phyloP scores from a whole-genome alignment of 1,140 invertebrate species.

The Homalodisca vitripennis region DNA sequence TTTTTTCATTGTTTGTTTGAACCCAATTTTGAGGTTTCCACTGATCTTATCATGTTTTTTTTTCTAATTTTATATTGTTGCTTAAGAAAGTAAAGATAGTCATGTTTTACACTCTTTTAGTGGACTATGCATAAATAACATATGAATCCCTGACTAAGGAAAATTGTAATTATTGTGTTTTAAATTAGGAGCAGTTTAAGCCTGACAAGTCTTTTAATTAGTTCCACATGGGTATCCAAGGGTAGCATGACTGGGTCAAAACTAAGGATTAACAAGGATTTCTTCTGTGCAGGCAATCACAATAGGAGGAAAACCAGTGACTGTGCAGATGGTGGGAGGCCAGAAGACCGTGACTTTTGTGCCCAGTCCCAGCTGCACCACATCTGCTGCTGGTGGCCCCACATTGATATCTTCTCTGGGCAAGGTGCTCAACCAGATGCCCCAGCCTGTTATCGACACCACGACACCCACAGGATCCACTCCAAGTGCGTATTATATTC shows the following conservation, averaged over 20 bases:
- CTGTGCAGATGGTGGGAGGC: slow-evolving; percentile 40
- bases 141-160: background rate
- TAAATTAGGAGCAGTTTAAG: too few relatives aligned
- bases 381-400: background rate
- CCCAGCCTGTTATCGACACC: background rate
- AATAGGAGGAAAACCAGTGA: slow-evolving; percentile 41
- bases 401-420: slow-evolving; percentile 33
- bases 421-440: slow-evolving; percentile 28
- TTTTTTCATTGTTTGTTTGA: too few relatives aligned
- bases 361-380: slow-evolving; percentile 16
- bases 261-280: too few relatives aligned
- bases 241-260: too few relatives aligned
- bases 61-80: too few relatives aligned
- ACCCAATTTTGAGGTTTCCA: too few relatives aligned
- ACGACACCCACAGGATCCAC: background rate
- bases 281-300: slow-evolving; percentile 37
- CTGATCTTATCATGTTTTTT: too few relatives aligned
- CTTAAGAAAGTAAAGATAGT: too few relatives aligned
- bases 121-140: too few relatives aligned
- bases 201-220: background rate
- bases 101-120: too few relatives aligned
- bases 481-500: too few relatives aligned
- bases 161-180: background rate
- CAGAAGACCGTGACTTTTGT: slow-evolving; percentile 39
- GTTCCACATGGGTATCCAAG: too few relatives aligned